Conservation (phyloP, 2,797 vertebrate species). For the Pseudocheirus occidentalis region DNA sequence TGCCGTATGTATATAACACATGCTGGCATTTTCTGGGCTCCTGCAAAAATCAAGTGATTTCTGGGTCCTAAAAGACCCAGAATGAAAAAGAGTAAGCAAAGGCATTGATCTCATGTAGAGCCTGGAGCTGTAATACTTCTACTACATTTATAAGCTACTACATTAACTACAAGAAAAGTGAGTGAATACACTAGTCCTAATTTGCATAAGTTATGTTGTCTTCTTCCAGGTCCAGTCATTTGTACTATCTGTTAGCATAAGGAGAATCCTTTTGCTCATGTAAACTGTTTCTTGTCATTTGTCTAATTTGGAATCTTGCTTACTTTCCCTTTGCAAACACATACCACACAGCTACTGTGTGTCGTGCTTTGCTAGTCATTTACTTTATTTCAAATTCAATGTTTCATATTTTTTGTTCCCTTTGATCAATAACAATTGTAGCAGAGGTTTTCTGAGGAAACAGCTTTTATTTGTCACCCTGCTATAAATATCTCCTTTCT, state of each 20-base stretch:
- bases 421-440: conserved; percentile 44
- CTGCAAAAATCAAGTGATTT: not conserved
- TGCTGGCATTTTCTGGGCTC: not conserved
- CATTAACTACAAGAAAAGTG: not conserved
- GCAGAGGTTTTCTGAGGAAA: conserved; percentile 49
- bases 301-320: conserved; percentile 13
- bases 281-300: conserved; percentile 1
- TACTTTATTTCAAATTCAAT: conserved; percentile 5
- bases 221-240: not conserved
- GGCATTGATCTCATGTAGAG: not conserved
- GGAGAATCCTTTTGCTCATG: not conserved
- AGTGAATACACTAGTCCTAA: not conserved
- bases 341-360: not conserved
- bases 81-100: not conserved
- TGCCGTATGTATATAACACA: not conserved
- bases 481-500: conserved; percentile 22
- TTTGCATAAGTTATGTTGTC: not conserved
- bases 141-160: not conserved
- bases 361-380: not conserved
- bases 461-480: conserved; percentile 26
- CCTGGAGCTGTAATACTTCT: not conserved
- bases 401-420: not conserved
- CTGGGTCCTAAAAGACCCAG: not conserved
- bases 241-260: not conserved
- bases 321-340: not conserved